Evolutionary conservation across 1,140 invertebrate species (phyloP), one percentile per base, ranked within the genome.

Genomic region (Teleogryllus occipitalis): DNA sequence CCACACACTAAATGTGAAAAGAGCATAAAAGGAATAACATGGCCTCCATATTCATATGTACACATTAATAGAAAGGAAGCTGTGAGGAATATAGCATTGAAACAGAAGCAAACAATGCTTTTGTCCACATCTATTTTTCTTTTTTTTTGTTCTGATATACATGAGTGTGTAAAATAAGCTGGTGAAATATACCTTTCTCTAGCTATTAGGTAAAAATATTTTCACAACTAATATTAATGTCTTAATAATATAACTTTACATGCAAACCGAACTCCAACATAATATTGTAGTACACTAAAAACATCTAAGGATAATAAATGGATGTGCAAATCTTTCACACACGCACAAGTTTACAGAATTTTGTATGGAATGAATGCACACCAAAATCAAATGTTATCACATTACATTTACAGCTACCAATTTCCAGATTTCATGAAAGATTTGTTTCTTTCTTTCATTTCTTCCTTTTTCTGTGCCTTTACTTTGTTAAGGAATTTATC

Each of bases 401-500:
- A 10, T 22, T 46, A 39, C 27, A 10, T 22, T 46, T 8, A 47
- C 14, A 48, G 15, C 47, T 78, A 78, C 54, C 78, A 74, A 78
- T 47, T 39, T 72, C 54, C 48, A 14, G 78, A 73, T 39, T 78
- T 78, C 65, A 78, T 73, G 49, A 78, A 78, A 49, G 78, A 78
- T 18, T 78, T 78, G 21, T 87, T 87, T 79, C 87, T 83, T 81
- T 87, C 85, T 22, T 88, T 84, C 81, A 87, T 87, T 75, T 87
- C 87, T 79, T 87, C 86, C 81, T 88, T 88, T 77, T 87, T 88
- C 81, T 88, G 87, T 81, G 86, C 86, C 82, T 88, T 87, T 22
- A 87, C 87, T 81, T 88, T 87, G 80, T 82, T 87, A 22, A 88
- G 84, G 82, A 88, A 88, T 81, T 88, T 86, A 82, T 88, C 87